Percentiles rank a stretch among this genome's conserved stretches.
Conservation (phyloP, 2,113 vertebrate genomes). For the Eulemur macaco region DNA sequence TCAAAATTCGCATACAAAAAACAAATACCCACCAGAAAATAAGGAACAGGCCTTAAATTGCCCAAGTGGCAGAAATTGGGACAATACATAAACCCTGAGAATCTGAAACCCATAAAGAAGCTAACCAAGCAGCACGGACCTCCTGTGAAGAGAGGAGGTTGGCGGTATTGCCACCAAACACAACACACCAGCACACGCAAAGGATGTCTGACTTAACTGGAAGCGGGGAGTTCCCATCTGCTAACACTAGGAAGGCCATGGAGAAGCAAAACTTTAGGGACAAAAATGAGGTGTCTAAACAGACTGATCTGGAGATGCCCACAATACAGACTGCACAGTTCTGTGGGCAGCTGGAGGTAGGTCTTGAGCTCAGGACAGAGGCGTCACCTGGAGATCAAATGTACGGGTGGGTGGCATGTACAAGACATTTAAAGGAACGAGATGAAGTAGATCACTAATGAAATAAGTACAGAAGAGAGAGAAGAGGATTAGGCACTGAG, state of each 20-base stretch:
- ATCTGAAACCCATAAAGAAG: background rate
- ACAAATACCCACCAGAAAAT: background rate
- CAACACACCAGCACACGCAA: too few relatives aligned
- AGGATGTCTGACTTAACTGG: background rate
- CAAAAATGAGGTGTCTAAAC: too few relatives aligned
- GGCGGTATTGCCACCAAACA: background rate
- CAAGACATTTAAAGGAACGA: background rate
- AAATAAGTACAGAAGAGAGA: background rate
- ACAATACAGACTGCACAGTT: background rate
- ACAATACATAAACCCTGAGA: too few relatives aligned
- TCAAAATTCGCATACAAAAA: background rate
- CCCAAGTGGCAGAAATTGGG: background rate
- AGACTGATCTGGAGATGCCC: background rate
- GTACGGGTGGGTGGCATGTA: background rate
- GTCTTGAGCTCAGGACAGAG: background rate
- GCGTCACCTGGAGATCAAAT: background rate
- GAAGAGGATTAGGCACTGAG: background rate
- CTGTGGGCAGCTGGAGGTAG: accelerated
- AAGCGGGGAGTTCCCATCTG: background rate
- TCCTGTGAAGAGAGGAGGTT: background rate
- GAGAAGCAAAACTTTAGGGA: background rate
- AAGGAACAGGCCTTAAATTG: background rate
- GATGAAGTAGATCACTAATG: background rate
- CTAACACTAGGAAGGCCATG: background rate
- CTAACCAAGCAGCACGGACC: background rate